Evolutionary conservation across 2,888 invertebrate species (phyloP).

Genomic region (Fragum fragum): DNA sequence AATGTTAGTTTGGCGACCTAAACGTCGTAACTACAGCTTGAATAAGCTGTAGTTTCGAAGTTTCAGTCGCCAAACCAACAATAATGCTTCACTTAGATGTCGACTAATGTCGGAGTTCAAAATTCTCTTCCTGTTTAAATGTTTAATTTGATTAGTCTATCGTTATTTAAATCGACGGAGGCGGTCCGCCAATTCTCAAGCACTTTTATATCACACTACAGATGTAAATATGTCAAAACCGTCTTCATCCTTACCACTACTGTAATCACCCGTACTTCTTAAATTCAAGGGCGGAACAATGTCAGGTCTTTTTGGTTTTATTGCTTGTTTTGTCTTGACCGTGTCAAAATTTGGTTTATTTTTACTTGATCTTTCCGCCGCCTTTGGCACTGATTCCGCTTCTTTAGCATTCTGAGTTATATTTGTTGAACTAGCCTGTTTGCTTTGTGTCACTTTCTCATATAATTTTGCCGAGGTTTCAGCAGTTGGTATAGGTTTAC

Average conservation of each 20-base stretch:
- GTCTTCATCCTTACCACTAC: not conserved
- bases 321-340: not conserved
- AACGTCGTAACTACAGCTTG: too few relatives aligned
- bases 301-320: conserved; percentile 41
- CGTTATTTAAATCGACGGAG: too few relatives aligned
- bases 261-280: not conserved
- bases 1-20: too few relatives aligned
- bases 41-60: too few relatives aligned
- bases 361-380: not conserved
- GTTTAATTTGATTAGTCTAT: too few relatives aligned
- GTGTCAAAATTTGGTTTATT: not conserved
- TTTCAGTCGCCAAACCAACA: too few relatives aligned
- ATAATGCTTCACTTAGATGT: too few relatives aligned
- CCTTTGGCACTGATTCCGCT: conserved; percentile 2
- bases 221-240: conserved; percentile 10
- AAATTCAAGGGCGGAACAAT: conserved; percentile 57
- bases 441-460: not conserved
- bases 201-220: too few relatives aligned
- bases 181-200: not conserved
- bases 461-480: conserved; percentile 19
- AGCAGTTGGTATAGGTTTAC: conserved; percentile 32
- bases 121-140: too few relatives aligned
- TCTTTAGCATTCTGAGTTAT: not conserved
- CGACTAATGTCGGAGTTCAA: too few relatives aligned
- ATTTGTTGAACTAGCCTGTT: not conserved